These are phyloP conservation scores for Microctonus aethiopoides DNA, from an alignment of 2,888 invertebrate genomes.

Conservation along the genomic window DNA sequence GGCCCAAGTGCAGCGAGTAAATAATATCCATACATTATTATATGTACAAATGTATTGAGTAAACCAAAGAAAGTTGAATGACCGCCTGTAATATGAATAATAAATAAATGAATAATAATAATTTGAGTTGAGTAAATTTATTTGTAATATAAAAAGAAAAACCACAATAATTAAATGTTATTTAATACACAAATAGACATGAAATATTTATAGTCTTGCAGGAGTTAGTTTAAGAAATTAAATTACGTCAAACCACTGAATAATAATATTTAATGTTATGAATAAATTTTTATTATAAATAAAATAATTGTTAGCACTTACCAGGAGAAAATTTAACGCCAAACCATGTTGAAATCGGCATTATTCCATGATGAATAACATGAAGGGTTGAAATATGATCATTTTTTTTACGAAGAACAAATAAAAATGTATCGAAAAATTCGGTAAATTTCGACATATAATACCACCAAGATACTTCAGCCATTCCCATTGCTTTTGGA, in stretches of 20 bases:
- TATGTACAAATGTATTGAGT: constrained; percentile 94
- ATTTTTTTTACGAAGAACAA: constrained; percentile 92
- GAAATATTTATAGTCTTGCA: neutral
- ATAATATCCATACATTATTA: constrained; percentile 95
- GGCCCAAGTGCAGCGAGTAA: constrained; percentile 91
- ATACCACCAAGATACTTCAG: constrained; percentile 91
- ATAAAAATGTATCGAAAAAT: constrained; percentile 94
- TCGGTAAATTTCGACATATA: constrained; percentile 95
- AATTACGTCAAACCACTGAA: neutral
- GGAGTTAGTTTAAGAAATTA: constrained; percentile 39
- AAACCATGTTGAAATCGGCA: constrained; percentile 95
- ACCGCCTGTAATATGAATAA: constrained; percentile 73
- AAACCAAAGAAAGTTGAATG: constrained; percentile 95
- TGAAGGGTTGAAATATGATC: constrained; percentile 89
- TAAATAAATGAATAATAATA: neutral
- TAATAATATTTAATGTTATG: neutral
- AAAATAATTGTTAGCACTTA: constrained; percentile 60
- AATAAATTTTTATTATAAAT: neutral
- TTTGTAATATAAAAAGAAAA: too few species aligned
- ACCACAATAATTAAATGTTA: neutral
- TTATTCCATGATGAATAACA: constrained; percentile 94
- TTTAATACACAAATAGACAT: neutral
- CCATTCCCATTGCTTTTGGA: constrained; percentile 80
- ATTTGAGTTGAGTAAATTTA: neutral
- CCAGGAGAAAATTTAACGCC: constrained; percentile 90